phyloP scores from a whole-genome alignment of 2,797 vertebrate species.

The Gila robusta region DNA sequence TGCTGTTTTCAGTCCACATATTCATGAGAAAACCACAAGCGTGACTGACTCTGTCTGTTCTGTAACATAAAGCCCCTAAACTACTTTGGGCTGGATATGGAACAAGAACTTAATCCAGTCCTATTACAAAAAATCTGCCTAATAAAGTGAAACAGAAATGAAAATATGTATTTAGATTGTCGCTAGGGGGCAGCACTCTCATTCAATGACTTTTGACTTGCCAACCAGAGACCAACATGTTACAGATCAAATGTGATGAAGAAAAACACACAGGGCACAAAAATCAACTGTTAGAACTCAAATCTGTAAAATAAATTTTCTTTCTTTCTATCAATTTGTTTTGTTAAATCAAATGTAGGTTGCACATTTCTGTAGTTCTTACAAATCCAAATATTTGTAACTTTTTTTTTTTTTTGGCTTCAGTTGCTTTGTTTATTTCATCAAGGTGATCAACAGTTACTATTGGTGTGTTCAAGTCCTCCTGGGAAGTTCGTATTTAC shows the following conservation, averaged over 20 bases:
- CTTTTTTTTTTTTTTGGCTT: too few relatives aligned
- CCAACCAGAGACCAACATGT: neutral
- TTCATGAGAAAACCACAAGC: slow-evolving; percentile 50
- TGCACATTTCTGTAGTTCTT: neutral
- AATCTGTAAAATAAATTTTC: neutral
- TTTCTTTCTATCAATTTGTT: neutral
- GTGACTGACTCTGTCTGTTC: slow-evolving; percentile 18
- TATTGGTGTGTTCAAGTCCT: too few relatives aligned
- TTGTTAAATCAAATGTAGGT: neutral
- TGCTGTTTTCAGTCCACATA: slow-evolving; percentile 60
- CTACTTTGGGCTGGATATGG: slow-evolving; percentile 10
- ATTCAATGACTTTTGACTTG: slow-evolving; percentile 4
- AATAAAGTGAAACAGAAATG: neutral
- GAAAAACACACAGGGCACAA: neutral
- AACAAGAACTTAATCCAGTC: neutral
- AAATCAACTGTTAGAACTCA: neutral
- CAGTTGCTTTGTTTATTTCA: neutral
- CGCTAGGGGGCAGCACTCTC: slow-evolving; percentile 17
- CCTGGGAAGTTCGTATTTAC: too few relatives aligned
- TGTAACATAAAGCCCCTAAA: neutral
- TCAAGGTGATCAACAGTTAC: neutral
- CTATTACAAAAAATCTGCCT: neutral
- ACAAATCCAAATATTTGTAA: neutral
- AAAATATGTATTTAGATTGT: neutral
- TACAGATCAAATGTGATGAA: neutral